Conservation (phyloP, 2,113 vertebrate genomes). For the Tonatia bakeri region DNA sequence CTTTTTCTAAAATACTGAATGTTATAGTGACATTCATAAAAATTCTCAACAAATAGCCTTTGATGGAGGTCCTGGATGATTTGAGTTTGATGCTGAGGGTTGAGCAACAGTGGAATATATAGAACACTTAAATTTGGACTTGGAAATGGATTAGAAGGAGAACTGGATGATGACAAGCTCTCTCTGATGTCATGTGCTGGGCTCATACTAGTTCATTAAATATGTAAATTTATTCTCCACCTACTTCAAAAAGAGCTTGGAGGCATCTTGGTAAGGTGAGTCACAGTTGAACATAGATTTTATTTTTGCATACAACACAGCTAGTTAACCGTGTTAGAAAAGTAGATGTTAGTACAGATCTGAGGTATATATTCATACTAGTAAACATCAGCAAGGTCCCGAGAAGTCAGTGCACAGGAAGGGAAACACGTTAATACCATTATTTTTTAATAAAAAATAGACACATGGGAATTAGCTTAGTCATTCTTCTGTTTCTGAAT, state of each 20-base stretch:
- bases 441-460: neutral
- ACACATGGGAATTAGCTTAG: neutral
- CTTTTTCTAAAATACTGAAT: neutral
- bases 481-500: neutral
- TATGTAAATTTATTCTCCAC: neutral
- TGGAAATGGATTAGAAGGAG: neutral
- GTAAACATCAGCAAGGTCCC: neutral
- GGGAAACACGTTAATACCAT: neutral
- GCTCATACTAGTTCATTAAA: neutral
- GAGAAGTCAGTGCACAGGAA: neutral
- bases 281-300: neutral
- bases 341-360: neutral
- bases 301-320: neutral
- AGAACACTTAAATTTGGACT: neutral
- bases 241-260: neutral
- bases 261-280: neutral
- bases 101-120: neutral
- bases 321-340: neutral
- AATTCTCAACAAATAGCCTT: neutral
- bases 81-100: neutral
- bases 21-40: neutral
- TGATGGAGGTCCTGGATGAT: neutral
- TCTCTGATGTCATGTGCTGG: neutral
- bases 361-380: neutral
- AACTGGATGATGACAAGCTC: neutral